Percentiles rank a stretch among this genome's conserved stretches.
Conservation (phyloP, 92 coral and sea anemone genomes). For the Palythoa grandis region DNA sequence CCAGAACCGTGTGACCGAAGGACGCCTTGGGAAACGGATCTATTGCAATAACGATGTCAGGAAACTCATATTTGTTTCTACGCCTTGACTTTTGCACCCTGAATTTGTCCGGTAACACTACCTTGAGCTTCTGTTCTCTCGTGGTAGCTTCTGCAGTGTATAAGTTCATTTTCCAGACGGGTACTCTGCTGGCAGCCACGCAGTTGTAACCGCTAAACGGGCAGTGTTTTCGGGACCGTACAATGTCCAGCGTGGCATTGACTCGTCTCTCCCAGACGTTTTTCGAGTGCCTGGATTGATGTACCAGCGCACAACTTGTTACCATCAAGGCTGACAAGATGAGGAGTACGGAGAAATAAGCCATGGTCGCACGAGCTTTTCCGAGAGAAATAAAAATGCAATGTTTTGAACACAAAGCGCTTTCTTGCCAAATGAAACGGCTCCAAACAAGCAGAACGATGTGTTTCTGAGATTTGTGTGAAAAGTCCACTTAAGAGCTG, state of each 20-base stretch:
- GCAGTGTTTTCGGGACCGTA: conserved; percentile 71
- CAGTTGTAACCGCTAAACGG: conserved; percentile 68
- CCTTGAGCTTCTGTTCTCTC: conserved; percentile 50
- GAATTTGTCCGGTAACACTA: conserved; percentile 77
- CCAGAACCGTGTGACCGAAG: conserved; percentile 88
- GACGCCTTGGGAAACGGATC: conserved; percentile 92
- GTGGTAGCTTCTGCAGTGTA: conserved; percentile 73
- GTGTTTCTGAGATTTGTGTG: conserved; percentile 47
- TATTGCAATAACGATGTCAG: conserved; percentile 82
- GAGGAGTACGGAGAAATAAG: background rate
- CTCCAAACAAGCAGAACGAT: conserved; percentile 44
- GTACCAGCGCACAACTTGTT: background rate
- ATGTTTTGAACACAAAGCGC: conserved; percentile 1
- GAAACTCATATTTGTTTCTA: conserved; percentile 49
- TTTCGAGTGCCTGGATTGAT: conserved; percentile 6
- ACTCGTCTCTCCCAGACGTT: conserved; percentile 78
- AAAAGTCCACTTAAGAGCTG: conserved; percentile 39
- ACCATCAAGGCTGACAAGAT: conserved; percentile 8
- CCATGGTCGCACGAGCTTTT: conserved; percentile 23
- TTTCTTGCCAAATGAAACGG: conserved; percentile 15
- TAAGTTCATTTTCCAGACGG: conserved; percentile 73
- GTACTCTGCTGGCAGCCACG: conserved; percentile 45
- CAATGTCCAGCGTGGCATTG: conserved; percentile 60
- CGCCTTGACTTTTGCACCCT: conserved; percentile 13
- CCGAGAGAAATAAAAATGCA: conserved; percentile 3